Conservation (phyloP, 2,797 vertebrate genomes). For the Eulemur rubriventer region DNA sequence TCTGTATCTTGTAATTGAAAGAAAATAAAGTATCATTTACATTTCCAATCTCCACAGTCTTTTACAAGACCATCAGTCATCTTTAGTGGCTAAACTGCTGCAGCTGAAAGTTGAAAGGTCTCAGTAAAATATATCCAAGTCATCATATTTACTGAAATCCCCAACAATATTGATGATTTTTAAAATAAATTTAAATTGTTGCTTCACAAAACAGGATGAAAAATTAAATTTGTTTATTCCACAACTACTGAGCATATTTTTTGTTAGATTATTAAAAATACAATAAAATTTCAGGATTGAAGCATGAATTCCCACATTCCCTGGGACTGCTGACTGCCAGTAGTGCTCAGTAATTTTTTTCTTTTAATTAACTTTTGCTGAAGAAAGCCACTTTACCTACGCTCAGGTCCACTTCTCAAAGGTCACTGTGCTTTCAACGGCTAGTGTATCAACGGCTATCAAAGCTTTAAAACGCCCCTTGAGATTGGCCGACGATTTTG, state of each 20-base stretch:
- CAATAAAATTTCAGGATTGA: not conserved
- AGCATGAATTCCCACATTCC: not conserved
- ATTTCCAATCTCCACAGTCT: not conserved
- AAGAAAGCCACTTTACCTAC: not conserved
- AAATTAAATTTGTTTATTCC: not conserved
- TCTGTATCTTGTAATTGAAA: not conserved
- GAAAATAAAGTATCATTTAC: not conserved
- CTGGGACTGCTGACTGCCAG: not conserved
- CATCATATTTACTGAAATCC: not conserved
- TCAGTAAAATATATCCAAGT: not conserved
- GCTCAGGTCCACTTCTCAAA: not conserved
- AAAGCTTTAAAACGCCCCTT: not conserved
- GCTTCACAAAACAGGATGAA: not conserved
- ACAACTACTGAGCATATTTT: not conserved
- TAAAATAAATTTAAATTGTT: not conserved
- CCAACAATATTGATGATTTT: not conserved
- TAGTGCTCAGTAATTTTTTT: not conserved
- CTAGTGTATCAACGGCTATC: not conserved
- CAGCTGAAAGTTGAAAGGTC: not conserved
- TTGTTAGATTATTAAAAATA: not conserved
- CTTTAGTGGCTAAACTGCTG: not conserved
- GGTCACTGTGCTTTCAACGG: not conserved
- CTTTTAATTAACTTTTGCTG: not conserved
- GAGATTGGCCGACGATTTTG: not conserved
- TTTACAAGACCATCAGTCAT: not conserved